These are phyloP conservation scores for Theonella swinhoei DNA, from an alignment of 37 sponge, comb jelly and placozoan genomes.

Conservation along the genomic window DNA sequence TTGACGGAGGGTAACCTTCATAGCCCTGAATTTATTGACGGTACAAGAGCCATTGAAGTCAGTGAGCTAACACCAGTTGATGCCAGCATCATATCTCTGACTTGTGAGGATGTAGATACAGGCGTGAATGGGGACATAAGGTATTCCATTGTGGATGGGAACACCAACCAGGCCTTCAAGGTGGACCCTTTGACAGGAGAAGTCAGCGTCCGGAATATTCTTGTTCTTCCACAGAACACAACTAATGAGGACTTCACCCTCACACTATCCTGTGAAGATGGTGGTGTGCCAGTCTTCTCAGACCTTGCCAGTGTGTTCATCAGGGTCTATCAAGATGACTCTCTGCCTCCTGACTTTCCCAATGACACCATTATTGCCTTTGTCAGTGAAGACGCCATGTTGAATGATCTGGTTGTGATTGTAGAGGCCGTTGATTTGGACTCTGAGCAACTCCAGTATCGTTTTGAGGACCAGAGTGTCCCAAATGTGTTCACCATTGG, in stretches of 20 bases:
- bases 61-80: constrained; percentile 46
- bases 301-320: constrained; percentile 26
- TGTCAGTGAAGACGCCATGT: constrained; percentile 37
- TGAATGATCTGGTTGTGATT: constrained; percentile 40
- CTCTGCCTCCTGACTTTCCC: constrained; percentile 4
- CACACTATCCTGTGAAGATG: constrained; percentile 36
- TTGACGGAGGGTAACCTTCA: constrained; percentile 58
- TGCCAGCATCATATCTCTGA: constrained; percentile 17
- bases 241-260: constrained; percentile 17
- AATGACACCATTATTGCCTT: constrained; percentile 36
- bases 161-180: constrained; percentile 24
- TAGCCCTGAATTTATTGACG: constrained; percentile 30
- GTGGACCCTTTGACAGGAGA: constrained; percentile 54
- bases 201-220: constrained; percentile 20
- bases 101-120: constrained; percentile 60
- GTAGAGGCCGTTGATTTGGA: constrained; percentile 35
- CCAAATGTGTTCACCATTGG: constrained; percentile 51
- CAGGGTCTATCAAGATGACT: constrained; percentile 39
- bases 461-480: constrained; percentile 14
- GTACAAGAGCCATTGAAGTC: constrained; percentile 5
- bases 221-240: constrained; percentile 37
- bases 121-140: constrained; percentile 56
- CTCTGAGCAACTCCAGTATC: constrained; percentile 4
- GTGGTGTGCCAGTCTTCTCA: constrained; percentile 45
- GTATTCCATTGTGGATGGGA: constrained; percentile 51